Percentiles rank a stretch among this genome's conserved stretches.
phyloP scores from a whole-genome alignment of 2,113 vertebrate genomes.

The Andinoacara biseriatus region DNA sequence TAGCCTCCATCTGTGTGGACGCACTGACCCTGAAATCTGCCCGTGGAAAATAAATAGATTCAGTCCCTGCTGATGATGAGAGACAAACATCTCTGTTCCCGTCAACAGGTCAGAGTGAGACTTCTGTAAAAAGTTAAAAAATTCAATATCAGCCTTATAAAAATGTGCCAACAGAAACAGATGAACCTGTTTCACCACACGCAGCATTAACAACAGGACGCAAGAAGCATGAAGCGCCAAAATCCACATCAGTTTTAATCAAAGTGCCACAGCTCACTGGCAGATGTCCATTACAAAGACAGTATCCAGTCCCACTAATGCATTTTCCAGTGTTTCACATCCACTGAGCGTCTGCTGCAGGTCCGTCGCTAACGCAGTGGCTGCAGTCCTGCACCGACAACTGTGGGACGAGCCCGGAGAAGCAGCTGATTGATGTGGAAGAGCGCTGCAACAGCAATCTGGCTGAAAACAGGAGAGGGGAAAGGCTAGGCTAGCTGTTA shows the following conservation, averaged over 20 bases:
- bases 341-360: background rate
- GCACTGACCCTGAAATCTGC: background rate
- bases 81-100: accelerated
- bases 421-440: background rate
- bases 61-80: background rate
- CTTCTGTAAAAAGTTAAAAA: background rate
- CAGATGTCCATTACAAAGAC: background rate
- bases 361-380: background rate
- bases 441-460: background rate
- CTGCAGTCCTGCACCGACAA: background rate
- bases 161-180: background rate
- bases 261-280: background rate
- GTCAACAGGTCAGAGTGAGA: background rate
- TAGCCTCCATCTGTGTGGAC: conserved; percentile 5
- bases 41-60: accelerated
- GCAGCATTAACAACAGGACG: background rate
- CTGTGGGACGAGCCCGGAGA: background rate
- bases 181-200: background rate
- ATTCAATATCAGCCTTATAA: background rate
- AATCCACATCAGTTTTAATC: background rate
- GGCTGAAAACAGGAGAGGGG: background rate
- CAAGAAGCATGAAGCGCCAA: background rate
- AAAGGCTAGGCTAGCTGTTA: no score
- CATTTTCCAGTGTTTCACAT: background rate
- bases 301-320: background rate